Evolutionary conservation across 2,888 invertebrate species (phyloP).

Genomic region (Aproaerema taeniolella): DNA sequence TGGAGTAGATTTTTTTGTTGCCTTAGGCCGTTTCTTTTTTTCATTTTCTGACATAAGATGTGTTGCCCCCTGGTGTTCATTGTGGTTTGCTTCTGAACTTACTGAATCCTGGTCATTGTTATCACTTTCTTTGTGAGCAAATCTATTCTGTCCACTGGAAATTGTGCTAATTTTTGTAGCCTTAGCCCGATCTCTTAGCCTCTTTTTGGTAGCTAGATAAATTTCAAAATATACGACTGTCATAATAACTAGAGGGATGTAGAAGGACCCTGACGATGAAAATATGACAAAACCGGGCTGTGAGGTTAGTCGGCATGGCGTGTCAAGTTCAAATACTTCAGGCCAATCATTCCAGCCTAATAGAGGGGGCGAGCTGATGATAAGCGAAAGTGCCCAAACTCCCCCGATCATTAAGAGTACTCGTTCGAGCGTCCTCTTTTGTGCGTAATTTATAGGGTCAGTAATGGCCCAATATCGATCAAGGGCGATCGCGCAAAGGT

Average conservation of each 20-base stretch:
- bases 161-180: constrained; percentile 88
- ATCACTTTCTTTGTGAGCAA: constrained; percentile 63
- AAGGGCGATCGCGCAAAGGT: constrained; percentile 94
- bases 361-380: constrained; percentile 93
- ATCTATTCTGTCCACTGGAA: constrained; percentile 61
- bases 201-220: constrained; percentile 92
- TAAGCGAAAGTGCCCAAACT: constrained; percentile 90
- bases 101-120: constrained; percentile 86
- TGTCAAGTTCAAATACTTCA: constrained; percentile 84
- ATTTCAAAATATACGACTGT: constrained; percentile 97
- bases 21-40: constrained; percentile 46
- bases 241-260: constrained; percentile 96
- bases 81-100: constrained; percentile 89
- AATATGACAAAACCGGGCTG: constrained; percentile 95
- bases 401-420: constrained; percentile 91
- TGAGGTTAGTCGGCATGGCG: constrained; percentile 90
- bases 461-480: constrained; percentile 97
- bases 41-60: constrained; percentile 51
- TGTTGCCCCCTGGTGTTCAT: constrained; percentile 76
- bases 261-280: constrained; percentile 95
- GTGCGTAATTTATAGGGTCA: constrained; percentile 95
- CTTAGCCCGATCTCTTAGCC: constrained; percentile 89
- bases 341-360: constrained; percentile 98
- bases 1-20: constrained; percentile 43
- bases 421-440: constrained; percentile 91